Evolutionary conservation across 2,888 invertebrate species (phyloP).

Genomic region (Synanthedon formicaeformis): DNA sequence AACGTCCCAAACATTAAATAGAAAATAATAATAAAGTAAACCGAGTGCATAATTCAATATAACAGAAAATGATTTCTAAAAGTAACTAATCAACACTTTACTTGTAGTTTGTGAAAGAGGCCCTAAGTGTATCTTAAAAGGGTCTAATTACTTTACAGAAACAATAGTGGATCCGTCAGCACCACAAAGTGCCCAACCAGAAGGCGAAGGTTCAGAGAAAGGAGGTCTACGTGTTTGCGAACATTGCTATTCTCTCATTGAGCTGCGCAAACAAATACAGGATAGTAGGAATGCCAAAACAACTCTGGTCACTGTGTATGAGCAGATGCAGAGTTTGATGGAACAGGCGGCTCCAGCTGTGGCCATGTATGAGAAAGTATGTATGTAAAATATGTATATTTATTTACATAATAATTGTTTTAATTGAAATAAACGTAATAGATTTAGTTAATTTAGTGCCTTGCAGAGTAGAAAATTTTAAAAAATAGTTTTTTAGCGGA

Average conservation of each 20-base stretch:
- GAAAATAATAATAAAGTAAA: too few species aligned
- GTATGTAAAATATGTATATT: constrained; percentile 23
- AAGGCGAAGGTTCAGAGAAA: constrained; percentile 61
- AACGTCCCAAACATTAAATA: too few species aligned
- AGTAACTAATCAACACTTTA: too few species aligned
- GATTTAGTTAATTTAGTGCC: too few species aligned
- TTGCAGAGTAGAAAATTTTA: too few species aligned
- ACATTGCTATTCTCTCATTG: constrained; percentile 85
- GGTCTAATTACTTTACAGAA: constrained; percentile 23
- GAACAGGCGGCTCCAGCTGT: constrained; percentile 79
- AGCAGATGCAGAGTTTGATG: constrained; percentile 81
- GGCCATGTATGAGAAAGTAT: constrained; percentile 74
- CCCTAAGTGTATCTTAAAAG: too few species aligned
- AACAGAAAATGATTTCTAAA: too few species aligned
- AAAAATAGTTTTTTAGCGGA: too few species aligned
- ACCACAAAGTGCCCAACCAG: constrained; percentile 29
- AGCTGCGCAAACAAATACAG: constrained; percentile 82
- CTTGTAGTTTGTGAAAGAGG: too few species aligned
- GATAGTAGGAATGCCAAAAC: constrained; percentile 86
- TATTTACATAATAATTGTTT: too few species aligned
- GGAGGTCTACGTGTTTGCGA: constrained; percentile 76
- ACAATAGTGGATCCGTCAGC: constrained; percentile 61
- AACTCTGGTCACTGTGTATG: constrained; percentile 83
- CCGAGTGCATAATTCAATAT: too few species aligned
- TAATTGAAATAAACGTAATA: too few species aligned